Conservation (phyloP, 2,113 vertebrate species). For the Planiliza haematocheilus region DNA sequence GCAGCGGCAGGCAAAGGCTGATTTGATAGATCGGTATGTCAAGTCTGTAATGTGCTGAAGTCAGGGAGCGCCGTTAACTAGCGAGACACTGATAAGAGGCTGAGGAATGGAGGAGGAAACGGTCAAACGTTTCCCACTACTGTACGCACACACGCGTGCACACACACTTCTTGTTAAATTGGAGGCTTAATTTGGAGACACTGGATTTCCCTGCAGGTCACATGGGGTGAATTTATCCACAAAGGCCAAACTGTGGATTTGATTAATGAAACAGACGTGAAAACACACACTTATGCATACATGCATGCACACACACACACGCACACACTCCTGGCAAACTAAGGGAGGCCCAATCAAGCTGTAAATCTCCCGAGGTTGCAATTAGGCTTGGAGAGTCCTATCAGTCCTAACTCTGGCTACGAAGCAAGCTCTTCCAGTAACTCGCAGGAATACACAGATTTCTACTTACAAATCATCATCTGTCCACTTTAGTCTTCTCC, state of each 20-base stretch:
- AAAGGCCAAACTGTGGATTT: conserved; percentile 69
- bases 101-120: conserved; percentile 19
- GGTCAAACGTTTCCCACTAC: conserved; percentile 29
- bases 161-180: conserved; percentile 65
- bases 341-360: conserved; percentile 64
- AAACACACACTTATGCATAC: conserved; percentile 4
- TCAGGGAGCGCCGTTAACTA: conserved; percentile 33
- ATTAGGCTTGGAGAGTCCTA: conserved; percentile 67
- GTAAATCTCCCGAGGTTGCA: conserved; percentile 65
- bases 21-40: conserved; percentile 70
- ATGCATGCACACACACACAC: conserved; percentile 21
- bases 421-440: conserved; percentile 48
- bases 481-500: conserved; percentile 1
- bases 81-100: conserved; percentile 30
- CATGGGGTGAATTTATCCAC: conserved; percentile 66
- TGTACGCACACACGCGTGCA: conserved; percentile 12
- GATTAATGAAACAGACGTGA: conserved; percentile 63
- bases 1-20: conserved; percentile 52
- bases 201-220: conserved; percentile 67
- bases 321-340: conserved; percentile 43
- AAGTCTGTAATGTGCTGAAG: conserved; percentile 56
- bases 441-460: conserved; percentile 43
- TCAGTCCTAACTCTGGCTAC: conserved; percentile 38
- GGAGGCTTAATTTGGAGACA: conserved; percentile 67
- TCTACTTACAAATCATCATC: conserved; percentile 34